Evolutionary conservation across 2,113 vertebrate genomes (phyloP).

Genomic region (Cryptotis parvus): DNA sequence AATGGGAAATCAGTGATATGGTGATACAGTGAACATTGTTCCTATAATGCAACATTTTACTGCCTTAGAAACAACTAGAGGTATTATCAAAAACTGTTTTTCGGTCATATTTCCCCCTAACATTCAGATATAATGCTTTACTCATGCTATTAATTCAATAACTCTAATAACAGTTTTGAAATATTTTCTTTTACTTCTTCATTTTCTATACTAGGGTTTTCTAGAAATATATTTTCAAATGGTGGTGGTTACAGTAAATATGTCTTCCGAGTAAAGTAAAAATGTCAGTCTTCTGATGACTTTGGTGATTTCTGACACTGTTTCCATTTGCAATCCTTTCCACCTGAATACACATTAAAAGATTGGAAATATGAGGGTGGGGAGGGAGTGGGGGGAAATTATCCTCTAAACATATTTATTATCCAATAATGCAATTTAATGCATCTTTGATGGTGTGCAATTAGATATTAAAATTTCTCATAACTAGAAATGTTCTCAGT

Average conservation of each 20-base stretch:
- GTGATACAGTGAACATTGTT: too few relatives aligned
- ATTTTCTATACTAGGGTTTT: background rate
- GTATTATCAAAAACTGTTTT: background rate
- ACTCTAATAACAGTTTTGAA: background rate
- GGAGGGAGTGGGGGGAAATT: constrained; percentile 41
- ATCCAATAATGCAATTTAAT: constrained; percentile 63
- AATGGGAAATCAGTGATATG: too few relatives aligned
- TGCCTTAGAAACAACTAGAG: background rate
- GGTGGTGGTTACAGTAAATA: background rate
- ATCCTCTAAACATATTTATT: constrained; percentile 70
- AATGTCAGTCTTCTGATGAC: constrained; percentile 45
- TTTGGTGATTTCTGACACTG: constrained; percentile 49
- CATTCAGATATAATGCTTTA: background rate
- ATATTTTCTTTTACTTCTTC: background rate
- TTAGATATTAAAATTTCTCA: constrained; percentile 70
- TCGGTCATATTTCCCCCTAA: background rate
- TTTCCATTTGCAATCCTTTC: constrained; percentile 38
- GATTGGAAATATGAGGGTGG: background rate
- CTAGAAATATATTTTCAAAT: background rate
- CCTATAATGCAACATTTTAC: background rate
- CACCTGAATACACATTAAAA: constrained; percentile 58
- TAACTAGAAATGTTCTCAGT: constrained; percentile 59
- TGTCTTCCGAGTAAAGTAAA: constrained; percentile 50
- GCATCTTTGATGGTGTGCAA: constrained; percentile 68
- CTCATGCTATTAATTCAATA: background rate